A percentile compares a stretch with the other conserved stretches of the same genome.
Conservation (phyloP, 2,888 invertebrate species). For the Melieria picta region DNA sequence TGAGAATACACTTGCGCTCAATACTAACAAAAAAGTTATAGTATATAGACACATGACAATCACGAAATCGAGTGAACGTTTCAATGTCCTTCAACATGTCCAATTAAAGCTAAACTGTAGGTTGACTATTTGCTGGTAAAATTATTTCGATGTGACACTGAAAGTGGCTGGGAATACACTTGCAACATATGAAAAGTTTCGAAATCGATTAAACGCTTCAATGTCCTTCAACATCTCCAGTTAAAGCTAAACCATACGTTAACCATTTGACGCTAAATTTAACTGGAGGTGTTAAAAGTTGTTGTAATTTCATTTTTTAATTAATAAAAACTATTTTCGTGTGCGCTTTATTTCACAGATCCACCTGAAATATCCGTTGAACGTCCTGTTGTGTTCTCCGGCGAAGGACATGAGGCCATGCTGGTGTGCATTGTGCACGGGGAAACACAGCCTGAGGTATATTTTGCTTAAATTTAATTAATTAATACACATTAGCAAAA, state of each 20-base stretch:
- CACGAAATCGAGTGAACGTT: too few species aligned
- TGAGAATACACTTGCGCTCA: too few species aligned
- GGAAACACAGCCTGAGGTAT: constrained; percentile 75
- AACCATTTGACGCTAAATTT: not conserved
- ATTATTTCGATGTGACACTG: too few species aligned
- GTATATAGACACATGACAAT: too few species aligned
- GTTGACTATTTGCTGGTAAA: too few species aligned
- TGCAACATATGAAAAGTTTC: too few species aligned
- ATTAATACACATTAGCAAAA: constrained; percentile 39
- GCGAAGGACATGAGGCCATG: constrained; percentile 75
- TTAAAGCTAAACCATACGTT: not conserved
- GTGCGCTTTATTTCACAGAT: constrained; percentile 51
- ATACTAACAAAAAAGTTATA: too few species aligned
- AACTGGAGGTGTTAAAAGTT: not conserved
- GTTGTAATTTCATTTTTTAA: not conserved
- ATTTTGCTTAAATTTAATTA: constrained; percentile 56
- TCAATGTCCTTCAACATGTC: too few species aligned
- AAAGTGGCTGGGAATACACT: too few species aligned
- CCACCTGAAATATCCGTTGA: constrained; percentile 69
- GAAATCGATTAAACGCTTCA: too few species aligned
- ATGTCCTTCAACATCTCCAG: too few species aligned
- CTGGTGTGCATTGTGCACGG: constrained; percentile 76
- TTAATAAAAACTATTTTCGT: not conserved
- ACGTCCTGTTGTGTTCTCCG: constrained; percentile 74
- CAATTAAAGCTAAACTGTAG: too few species aligned